Percentiles rank a stretch among this genome's conserved stretches.
These are phyloP conservation scores for Protaetia brevitarsis DNA, from an alignment of 1,140 invertebrate species.

Conservation along the genomic window DNA sequence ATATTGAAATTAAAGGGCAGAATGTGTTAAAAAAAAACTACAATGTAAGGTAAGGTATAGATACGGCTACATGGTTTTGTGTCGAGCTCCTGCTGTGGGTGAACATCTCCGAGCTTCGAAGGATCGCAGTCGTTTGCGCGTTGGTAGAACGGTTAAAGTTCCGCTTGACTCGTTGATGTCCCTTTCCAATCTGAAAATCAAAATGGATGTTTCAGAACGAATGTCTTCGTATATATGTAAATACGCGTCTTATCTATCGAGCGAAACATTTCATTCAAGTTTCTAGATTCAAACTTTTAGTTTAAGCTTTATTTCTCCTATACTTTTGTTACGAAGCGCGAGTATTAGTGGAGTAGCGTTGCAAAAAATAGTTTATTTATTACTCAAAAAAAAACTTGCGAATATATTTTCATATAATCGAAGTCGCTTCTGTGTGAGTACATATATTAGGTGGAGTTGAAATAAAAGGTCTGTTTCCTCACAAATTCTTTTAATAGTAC, in stretches of 20 bases:
- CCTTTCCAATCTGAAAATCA: conserved; percentile 20
- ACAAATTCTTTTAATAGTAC: too few relatives aligned
- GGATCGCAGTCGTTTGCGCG: conserved; percentile 38
- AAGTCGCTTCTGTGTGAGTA: too few relatives aligned
- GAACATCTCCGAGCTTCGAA: conserved; percentile 37
- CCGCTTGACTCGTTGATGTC: conserved; percentile 31
- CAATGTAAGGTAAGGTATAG: neutral
- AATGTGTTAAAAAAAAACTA: conserved; percentile 24
- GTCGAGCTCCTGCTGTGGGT: conserved; percentile 21
- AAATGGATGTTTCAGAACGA: neutral
- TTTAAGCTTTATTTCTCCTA: neutral
- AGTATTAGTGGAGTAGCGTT: too few relatives aligned
- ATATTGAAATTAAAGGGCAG: too few relatives aligned
- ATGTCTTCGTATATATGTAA: neutral
- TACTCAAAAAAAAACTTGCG: too few relatives aligned
- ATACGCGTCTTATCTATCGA: neutral
- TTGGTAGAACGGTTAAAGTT: conserved; percentile 36
- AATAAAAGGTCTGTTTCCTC: too few relatives aligned
- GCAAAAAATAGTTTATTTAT: too few relatives aligned
- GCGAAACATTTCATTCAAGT: neutral
- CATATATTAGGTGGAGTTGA: too few relatives aligned
- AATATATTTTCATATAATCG: too few relatives aligned
- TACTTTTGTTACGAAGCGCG: too few relatives aligned
- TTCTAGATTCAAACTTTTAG: neutral
- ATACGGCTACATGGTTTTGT: conserved; percentile 33